Base-by-base conservation (phyloP, 2,113 vertebrate genomes). In the Gorsachius goisagi region DNA sequence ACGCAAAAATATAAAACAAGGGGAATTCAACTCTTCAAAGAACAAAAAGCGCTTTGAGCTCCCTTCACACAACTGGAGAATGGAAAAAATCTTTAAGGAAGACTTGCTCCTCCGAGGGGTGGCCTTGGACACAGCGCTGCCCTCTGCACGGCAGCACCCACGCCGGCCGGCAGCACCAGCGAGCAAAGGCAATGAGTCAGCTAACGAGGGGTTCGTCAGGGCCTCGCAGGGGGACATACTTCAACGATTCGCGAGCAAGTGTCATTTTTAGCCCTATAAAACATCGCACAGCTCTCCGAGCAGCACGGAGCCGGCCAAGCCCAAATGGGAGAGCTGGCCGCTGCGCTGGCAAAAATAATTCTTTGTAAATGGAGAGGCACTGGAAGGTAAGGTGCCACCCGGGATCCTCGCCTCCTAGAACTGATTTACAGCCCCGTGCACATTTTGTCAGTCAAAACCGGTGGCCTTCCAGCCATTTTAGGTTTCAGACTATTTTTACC, bases 271-370 rank as follows among this genome's bases (percentile, higher is more conserved):
- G 82, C 35, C 68, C 90, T 56, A 56, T 86, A 93, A 93, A 94
- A 81, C 19, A 85, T 67, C 64, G 89, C 79, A 23, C 2, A 89
- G 76, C 55, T 81, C 83, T 89, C 83, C 21, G 59, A 94, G 85
- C 69, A 94, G 87, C 87, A n/a, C 45, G 10, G 77, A 92, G 95
- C 84, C 62, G 12, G 95, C 95, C 96, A 97, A 95, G 83, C 95
- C 96, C 97, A 95, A 97, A 95, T 64, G 80, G 87, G 91, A 75
- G 83, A n/a, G 49, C n/a, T n/a, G n/a, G n/a, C n/a, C n/a, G n/a
- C n/a, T n/a, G n/a, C n/a, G n/a, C n/a, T n/a, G n/a, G n/a, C 96
- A 96, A 94, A 94, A 97, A 97, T 94, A 82, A 97, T 97, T 98
- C 95, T 94, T 91, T 47, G 30, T 73, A 93, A 96, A 96, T 85